Evolutionary conservation across 2,113 vertebrate genomes (phyloP), one percentile per base, ranked within the genome.

Genomic region (Fulmarus glacialis): DNA sequence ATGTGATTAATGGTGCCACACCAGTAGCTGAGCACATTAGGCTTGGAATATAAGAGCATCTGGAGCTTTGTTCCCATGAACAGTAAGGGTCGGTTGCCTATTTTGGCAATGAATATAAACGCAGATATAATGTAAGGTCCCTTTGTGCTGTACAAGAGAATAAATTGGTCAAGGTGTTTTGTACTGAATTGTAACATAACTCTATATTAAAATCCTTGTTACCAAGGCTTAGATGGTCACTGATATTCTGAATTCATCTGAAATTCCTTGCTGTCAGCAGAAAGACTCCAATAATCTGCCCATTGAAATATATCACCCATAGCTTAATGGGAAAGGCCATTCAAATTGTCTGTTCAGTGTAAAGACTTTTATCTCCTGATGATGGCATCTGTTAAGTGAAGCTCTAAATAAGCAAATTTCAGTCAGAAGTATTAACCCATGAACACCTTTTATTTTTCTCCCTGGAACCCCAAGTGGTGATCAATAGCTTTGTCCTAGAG

Each of bases 11-110:
- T 80, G 71, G 70, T 96, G 62, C 67, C 43, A 60, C 53, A 79
- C 50, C 74, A 77, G 70, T 91, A 91, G 89, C 74, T 29, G 71
- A 94, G 70, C 78, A 58, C 45, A n/a, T 64, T 38, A 58, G 38
- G 40, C 62, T 88, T 93, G 80, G 82, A 89, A 32, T 88, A 20
- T 48, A 73, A 90, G 96, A 96, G 92, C 66, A 88, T 94, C 95
- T 93, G 90, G 78, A 93, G 78, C 89, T 94, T 96, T 97, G 90
- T 97, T 93, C 56, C 56, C 55, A 15, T 80, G 92, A 91, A 68
- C 74, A 90, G 66, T 70, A 53, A 85, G 87, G 58, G 58, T 82
- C 66, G 38, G 0, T 75, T 82, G 71, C 66, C 53, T 80, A 3
- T 93, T 94, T 96, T 90, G 67, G 71, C 79, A 66, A 26, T 93